phyloP scores from a whole-genome alignment of 2,113 vertebrate species.

The Grammomys surdaster region DNA sequence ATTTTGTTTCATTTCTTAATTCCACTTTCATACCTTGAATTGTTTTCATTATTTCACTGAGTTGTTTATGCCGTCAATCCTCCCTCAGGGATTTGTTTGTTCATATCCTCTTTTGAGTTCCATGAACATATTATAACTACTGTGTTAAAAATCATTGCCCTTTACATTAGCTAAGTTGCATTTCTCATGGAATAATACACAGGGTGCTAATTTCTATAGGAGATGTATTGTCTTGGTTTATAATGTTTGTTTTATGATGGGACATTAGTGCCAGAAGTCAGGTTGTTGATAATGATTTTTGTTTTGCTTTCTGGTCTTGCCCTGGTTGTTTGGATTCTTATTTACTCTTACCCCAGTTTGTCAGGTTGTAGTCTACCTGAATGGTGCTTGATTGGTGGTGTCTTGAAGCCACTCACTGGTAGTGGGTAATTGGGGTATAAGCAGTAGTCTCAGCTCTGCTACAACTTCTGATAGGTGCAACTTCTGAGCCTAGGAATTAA shows the following conservation, averaged over 20 bases:
- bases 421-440: not conserved
- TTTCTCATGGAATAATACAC: not conserved
- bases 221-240: not conserved
- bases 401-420: not conserved
- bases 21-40: not conserved
- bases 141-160: not conserved
- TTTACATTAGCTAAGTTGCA: not conserved
- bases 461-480: not conserved
- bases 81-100: not conserved
- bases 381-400: not conserved
- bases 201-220: not conserved
- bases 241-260: not conserved
- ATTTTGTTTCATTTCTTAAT: not conserved
- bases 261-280: not conserved
- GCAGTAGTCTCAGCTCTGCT: not conserved
- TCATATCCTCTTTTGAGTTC: not conserved
- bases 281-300: not conserved
- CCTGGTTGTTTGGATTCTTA: not conserved
- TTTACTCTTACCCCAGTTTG: not conserved
- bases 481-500: not conserved
- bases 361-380: not conserved
- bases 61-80: not conserved
- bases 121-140: not conserved
- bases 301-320: not conserved
- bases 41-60: not conserved